Evolutionary conservation across 30 jellyfish, hydroid and myxozoan species (phyloP), one percentile per base, ranked within the genome.

Genomic region (Mastigias papua): DNA sequence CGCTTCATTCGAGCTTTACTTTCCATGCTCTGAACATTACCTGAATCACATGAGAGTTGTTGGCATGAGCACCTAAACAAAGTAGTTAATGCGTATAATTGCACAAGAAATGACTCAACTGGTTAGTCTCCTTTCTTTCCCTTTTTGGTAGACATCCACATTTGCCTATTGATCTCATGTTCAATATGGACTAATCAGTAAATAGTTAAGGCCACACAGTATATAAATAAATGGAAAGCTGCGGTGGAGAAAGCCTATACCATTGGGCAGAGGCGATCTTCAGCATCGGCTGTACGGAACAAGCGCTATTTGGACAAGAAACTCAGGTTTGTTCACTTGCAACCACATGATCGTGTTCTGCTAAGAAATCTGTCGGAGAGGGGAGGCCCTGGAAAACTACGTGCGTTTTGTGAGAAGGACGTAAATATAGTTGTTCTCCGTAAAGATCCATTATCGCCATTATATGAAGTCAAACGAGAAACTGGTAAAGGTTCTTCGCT

Each of bases 371-470:
- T 84, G 81, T 54, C 81, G 23, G 94, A 84, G 83, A 42, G 93
- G 58, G 89, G 93, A n/a, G 93, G 93, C 37, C 93, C 93, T 11
- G 93, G 93, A 34, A 84, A 84, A 84, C 80, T 84, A 22, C 13
- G 80, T 10, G 69, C 87, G 6, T 32, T 17, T 50, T 84, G 81
- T 89, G 94, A 84, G n/a, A 58, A 61, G 19, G 82, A 84, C 10
- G 73, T 72, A 26, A 82, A 84, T 58, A 32, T 71, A 9, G 89
- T 69, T 42, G 23, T 69, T 7, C 85, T 67, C 32, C 77, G 78
- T 29, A 68, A 16, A 57, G 86, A 30, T 15, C 69, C 86, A 9
- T 37, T 16, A 50, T 48, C 78, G n/a, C 92, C 92, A 21, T 81
- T 80, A 19, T 64, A 64, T 49, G 81, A 64, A 48, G 49, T 80